phyloP scores from a whole-genome alignment of 2,797 vertebrate genomes.

The Melanotaenia nigrans region DNA sequence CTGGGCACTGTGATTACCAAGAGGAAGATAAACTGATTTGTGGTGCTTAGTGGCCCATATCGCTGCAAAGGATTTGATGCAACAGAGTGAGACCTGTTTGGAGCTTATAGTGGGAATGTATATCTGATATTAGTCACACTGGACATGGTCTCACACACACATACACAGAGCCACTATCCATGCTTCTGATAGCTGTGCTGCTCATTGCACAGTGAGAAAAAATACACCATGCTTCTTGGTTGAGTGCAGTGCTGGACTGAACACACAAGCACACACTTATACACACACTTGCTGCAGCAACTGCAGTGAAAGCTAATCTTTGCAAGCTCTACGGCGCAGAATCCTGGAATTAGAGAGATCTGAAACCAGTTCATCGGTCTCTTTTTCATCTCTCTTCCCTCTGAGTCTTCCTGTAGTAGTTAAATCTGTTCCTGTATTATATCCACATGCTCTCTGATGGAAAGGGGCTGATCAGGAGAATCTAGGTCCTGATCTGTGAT shows the following conservation, averaged over 20 bases:
- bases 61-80: slow-evolving; percentile 45
- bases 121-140: slow-evolving; percentile 44
- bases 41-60: slow-evolving; percentile 50
- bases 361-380: slow-evolving; percentile 57
- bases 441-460: slow-evolving; percentile 35
- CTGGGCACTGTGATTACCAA: slow-evolving; percentile 36
- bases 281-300: slow-evolving; percentile 48
- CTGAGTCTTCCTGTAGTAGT: slow-evolving; percentile 39
- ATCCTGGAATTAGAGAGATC: slow-evolving; percentile 63
- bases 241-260: slow-evolving; percentile 27
- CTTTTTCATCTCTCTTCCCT: slow-evolving; percentile 43
- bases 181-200: slow-evolving; percentile 25
- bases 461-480: slow-evolving; percentile 47
- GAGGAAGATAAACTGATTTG: slow-evolving; percentile 59
- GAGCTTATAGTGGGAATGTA: slow-evolving; percentile 42
- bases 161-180: slow-evolving; percentile 11
- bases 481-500: slow-evolving; percentile 60
- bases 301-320: slow-evolving; percentile 70
- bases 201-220: slow-evolving; percentile 29
- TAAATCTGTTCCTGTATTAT: slow-evolving; percentile 56
- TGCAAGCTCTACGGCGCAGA: slow-evolving; percentile 45
- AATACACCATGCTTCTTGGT: slow-evolving; percentile 33
- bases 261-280: slow-evolving; percentile 17
- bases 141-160: slow-evolving; percentile 7
- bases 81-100: slow-evolving; percentile 31